These are phyloP conservation scores for Plecotus auritus DNA, from an alignment of 2,113 vertebrate species.

Conservation along the genomic window DNA sequence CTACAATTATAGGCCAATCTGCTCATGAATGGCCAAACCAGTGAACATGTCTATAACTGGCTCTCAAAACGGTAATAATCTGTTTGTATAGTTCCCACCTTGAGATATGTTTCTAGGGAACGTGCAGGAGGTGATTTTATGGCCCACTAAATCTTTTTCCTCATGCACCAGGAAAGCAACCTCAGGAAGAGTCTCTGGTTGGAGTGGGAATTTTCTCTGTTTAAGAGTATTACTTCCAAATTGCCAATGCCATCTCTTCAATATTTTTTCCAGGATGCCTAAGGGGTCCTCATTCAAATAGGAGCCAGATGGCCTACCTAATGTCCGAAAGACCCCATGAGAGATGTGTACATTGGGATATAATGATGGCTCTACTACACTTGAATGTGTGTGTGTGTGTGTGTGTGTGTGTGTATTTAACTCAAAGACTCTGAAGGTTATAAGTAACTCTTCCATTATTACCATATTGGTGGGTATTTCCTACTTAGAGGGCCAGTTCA, in stretches of 20 bases:
- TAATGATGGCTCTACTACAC: background rate
- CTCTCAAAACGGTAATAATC: background rate
- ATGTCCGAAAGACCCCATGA: background rate
- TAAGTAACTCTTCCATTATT: background rate
- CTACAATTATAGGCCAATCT: background rate
- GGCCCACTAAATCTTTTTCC: background rate
- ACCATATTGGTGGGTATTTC: background rate
- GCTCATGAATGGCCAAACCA: background rate
- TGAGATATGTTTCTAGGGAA: background rate
- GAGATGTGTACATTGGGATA: background rate
- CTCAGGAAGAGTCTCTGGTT: background rate
- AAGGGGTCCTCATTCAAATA: background rate
- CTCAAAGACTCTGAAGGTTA: constrained; percentile 1
- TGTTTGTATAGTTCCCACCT: background rate
- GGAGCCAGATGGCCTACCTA: background rate
- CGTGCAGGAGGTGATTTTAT: background rate
- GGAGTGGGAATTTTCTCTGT: background rate
- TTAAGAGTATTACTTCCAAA: background rate
- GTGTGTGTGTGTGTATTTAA: background rate
- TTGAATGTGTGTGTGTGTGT: background rate
- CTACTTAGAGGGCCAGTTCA: background rate
- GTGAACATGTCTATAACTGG: background rate
- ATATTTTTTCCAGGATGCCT: background rate
- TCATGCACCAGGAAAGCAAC: background rate
- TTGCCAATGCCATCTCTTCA: background rate